Conservation (phyloP, 1,140 invertebrate genomes). For the Drosophila sturtevanti region DNA sequence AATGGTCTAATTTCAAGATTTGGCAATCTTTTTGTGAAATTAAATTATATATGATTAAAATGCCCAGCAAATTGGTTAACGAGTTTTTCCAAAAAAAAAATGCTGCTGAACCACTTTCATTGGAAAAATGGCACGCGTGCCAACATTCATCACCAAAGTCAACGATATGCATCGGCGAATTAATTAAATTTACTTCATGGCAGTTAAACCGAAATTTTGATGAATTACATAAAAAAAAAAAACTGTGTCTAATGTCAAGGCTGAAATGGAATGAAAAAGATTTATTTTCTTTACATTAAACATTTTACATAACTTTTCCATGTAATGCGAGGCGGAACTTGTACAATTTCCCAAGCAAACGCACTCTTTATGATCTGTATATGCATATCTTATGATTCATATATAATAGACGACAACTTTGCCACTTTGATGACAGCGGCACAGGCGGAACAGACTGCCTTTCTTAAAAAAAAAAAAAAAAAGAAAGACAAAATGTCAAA, state of each 20-base stretch:
- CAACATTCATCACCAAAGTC: neutral
- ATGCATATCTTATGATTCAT: constrained; percentile 14
- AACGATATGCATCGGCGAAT: constrained; percentile 33
- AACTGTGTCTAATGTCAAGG: constrained; percentile 51
- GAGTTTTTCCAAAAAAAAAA: constrained; percentile 6
- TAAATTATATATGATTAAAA: constrained; percentile 36
- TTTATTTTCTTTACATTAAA: constrained; percentile 26
- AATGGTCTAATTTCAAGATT: constrained; percentile 26
- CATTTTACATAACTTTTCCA: constrained; percentile 56
- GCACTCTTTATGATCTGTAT: constrained; percentile 10
- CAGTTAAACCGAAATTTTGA: constrained; percentile 30
- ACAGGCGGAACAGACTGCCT: constrained; percentile 35
- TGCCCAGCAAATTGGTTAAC: constrained; percentile 31
- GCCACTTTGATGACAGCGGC: constrained; percentile 11
- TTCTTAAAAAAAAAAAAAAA: too few species aligned
- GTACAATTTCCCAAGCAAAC: constrained; percentile 34
- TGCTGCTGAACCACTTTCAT: constrained; percentile 51
- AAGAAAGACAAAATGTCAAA: constrained; percentile 16
- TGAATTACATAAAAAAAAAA: constrained; percentile 55
- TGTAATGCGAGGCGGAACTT: constrained; percentile 56
- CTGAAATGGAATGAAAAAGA: constrained; percentile 23
- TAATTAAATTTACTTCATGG: constrained; percentile 56
- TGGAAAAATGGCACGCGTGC: constrained; percentile 40
- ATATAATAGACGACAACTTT: constrained; percentile 13
- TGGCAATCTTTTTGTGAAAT: constrained; percentile 21